Base-by-base conservation (phyloP, 2,888 invertebrate species). In the Limnephilus rhombicus region DNA sequence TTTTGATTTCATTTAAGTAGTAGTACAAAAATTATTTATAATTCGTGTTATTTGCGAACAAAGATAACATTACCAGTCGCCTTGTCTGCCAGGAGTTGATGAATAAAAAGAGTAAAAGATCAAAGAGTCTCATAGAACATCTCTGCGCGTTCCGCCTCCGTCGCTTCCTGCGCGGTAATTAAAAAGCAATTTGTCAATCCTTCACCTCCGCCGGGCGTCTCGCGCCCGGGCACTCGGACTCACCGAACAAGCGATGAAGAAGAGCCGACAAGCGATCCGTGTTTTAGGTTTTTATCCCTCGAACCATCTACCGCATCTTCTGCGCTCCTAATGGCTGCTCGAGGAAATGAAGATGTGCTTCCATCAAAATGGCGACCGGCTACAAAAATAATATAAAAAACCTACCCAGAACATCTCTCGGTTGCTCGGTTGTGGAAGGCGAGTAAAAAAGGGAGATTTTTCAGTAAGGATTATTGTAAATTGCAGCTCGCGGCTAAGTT, bases 161-260 rank as follows among this genome's bases (percentile, higher is more conserved):
- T 49, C 90, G 24, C 82, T 85, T 41, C 90, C 90, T 85, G 85
- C 53, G 37, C 85, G 53, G 85, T 34, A 90, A 90, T 90, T 90
- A 90, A 90, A 89, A 80, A n/a, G 88, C 88, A 89, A 89, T 89
- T 37, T 89, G 37, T 89, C 68, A 80, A 80, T 80, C 88, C 88
- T 87, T 49, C 80, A 90, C 45, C 90, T 90, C 82, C 90, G 45
- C 29, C 49, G 34, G 82, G 31, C 49, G 81, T 49, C 90, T 90
- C 45, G n/a, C 15, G 53, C 49, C 90, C 90, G 82, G 82, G 90
- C 82, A 90, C 49, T 29, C 49, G 45, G 49, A 53, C 45, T 90
- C 82, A 45, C 89, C 68, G 80, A 80, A 80, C 80, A 80, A 80
- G 88, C 80, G 88, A 80, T 80, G 80, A 41, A 89, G 88, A 89